A percentile compares a stretch with the other conserved stretches of the same genome.
phyloP scores from a whole-genome alignment of 2,888 invertebrate genomes.

The Leptarthrus brevirostris region DNA sequence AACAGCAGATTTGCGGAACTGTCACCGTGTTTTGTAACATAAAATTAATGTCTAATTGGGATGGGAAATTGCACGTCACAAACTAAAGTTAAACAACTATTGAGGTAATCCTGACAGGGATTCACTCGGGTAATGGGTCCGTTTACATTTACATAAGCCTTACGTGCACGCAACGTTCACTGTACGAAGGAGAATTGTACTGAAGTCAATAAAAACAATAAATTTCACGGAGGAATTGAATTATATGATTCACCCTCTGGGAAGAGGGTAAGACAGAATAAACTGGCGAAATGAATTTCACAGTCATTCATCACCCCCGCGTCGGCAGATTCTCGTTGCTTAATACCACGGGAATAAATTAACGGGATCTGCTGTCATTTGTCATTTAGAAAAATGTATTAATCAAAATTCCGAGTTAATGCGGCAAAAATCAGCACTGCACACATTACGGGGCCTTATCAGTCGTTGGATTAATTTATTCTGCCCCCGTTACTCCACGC shows the following conservation, averaged over 20 bases:
- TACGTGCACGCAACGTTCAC: neutral
- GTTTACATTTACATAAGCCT: neutral
- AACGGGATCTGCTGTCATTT: neutral
- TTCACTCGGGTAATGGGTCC: neutral
- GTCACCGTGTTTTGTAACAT: neutral
- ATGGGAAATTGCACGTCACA: neutral
- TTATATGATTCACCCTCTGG: neutral
- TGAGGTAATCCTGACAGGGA: too few species aligned
- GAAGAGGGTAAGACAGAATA: constrained; percentile 6
- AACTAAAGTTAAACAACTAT: too few species aligned
- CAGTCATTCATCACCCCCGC: constrained; percentile 24
- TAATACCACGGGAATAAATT: neutral
- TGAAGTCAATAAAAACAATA: constrained; percentile 16
- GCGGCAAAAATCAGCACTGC: constrained; percentile 8
- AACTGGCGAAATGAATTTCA: constrained; percentile 11
- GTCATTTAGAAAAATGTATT: constrained; percentile 15
- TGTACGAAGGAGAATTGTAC: too few species aligned
- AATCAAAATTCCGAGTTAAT: constrained; percentile 23
- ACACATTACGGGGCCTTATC: constrained; percentile 14
- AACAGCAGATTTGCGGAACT: neutral
- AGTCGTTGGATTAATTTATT: constrained; percentile 28
- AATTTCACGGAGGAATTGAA: neutral
- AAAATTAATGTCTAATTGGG: too few species aligned
- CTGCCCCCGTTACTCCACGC: constrained; percentile 9
- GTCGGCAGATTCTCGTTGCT: neutral